These are phyloP conservation scores for Odobenus rosmarus DNA, from an alignment of 2,113 vertebrate genomes.

Conservation along the genomic window DNA sequence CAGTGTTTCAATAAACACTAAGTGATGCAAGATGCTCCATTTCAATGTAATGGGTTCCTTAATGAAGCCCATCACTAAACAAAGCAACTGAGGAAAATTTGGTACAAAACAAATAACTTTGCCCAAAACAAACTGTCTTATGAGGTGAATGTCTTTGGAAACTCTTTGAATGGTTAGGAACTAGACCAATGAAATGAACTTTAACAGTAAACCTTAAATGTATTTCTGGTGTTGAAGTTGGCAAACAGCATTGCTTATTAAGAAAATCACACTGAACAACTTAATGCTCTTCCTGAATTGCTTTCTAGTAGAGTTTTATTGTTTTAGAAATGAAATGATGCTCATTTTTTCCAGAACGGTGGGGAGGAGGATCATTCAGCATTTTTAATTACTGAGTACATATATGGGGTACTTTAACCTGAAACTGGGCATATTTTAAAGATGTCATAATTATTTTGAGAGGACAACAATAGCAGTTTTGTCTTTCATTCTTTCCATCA, in stretches of 20 bases:
- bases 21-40: constrained; percentile 84
- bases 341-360: constrained; percentile 65
- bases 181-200: constrained; percentile 77
- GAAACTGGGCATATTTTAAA: not conserved
- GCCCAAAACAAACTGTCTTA: constrained; percentile 67
- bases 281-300: constrained; percentile 71
- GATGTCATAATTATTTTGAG: not conserved
- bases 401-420: constrained; percentile 2
- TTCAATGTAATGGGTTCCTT: constrained; percentile 82
- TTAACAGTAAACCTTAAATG: constrained; percentile 46
- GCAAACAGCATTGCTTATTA: constrained; percentile 71
- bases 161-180: constrained; percentile 66
- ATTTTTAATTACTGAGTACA: not conserved
- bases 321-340: constrained; percentile 74
- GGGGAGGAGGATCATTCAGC: not conserved
- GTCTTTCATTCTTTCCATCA: not conserved
- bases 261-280: constrained; percentile 79
- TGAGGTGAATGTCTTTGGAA: constrained; percentile 60
- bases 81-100: constrained; percentile 82
- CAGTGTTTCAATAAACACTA: constrained; percentile 84
- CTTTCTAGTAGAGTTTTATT: constrained; percentile 67
- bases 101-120: constrained; percentile 81
- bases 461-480: not conserved
- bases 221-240: constrained; percentile 58
- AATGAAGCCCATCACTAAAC: constrained; percentile 83